Conservation (phyloP, 1,140 invertebrate genomes). For the Hestina assimilis region DNA sequence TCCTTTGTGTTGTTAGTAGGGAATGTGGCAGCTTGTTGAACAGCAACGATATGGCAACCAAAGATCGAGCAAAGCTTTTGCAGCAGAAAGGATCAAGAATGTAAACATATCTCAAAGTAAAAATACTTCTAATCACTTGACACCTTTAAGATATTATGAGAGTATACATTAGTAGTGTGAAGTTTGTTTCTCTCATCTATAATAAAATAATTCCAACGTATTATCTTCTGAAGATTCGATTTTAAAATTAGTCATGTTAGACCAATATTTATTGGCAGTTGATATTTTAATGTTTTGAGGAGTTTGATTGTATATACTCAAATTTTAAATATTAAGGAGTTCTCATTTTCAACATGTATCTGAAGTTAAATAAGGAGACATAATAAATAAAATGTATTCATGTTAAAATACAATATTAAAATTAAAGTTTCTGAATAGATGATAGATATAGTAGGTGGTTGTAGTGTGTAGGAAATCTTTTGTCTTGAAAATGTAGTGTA, state of each 20-base stretch:
- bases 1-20: constrained; percentile 98
- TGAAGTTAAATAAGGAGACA: not conserved
- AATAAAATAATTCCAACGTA: too few species aligned
- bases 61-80: constrained; percentile 93
- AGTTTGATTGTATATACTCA: constrained; percentile 19
- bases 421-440: too few species aligned
- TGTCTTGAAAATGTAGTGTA: too few species aligned
- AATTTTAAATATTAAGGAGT: constrained; percentile 18
- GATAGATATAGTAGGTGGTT: too few species aligned
- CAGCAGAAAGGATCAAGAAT: constrained; percentile 94
- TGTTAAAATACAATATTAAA: constrained; percentile 17
- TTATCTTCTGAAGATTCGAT: too few species aligned
- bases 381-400: constrained; percentile 17
- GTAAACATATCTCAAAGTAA: constrained; percentile 74
- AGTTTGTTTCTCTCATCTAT: constrained; percentile 23
- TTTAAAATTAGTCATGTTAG: constrained; percentile 12
- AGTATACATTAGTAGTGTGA: constrained; percentile 63
- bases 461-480: too few species aligned
- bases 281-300: constrained; percentile 14
- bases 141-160: constrained; percentile 63
- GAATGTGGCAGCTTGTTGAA: constrained; percentile 89
- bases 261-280: constrained; percentile 5
- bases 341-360: constrained; percentile 18
- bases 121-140: constrained; percentile 40
- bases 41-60: constrained; percentile 89